Conservation (phyloP, 2,888 invertebrate genomes). For the Nyleta sp. region DNA sequence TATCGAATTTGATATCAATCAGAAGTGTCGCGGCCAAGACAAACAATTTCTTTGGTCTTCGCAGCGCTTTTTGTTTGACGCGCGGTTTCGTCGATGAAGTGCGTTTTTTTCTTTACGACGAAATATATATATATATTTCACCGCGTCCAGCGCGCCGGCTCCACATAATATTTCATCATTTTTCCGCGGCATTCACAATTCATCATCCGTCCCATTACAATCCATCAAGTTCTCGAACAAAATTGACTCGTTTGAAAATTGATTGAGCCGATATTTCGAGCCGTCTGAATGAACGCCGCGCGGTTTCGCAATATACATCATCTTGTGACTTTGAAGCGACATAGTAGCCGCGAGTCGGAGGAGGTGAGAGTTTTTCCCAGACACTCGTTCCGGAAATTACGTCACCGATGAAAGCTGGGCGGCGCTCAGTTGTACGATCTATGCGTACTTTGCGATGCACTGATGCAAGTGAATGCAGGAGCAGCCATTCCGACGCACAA, state of each 20-base stretch:
- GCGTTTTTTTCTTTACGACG: too few relatives aligned
- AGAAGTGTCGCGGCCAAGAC: too few relatives aligned
- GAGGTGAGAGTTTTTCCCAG: constrained; percentile 71
- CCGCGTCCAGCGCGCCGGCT: too few relatives aligned
- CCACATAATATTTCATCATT: constrained; percentile 24
- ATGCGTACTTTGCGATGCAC: constrained; percentile 38
- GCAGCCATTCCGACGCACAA: constrained; percentile 29
- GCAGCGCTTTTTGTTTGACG: too few relatives aligned
- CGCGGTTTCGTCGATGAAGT: too few relatives aligned
- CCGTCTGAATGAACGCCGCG: constrained; percentile 19
- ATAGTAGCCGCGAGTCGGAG: constrained; percentile 8
- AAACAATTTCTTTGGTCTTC: too few relatives aligned
- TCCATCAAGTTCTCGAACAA: constrained; percentile 3
- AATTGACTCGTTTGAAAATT: constrained; percentile 13
- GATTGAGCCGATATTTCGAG: constrained; percentile 1
- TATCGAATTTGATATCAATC: too few relatives aligned
- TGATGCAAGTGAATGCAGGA: constrained; percentile 25
- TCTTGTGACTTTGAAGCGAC: constrained; percentile 36
- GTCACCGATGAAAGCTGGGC: constrained; percentile 71
- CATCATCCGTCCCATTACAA: not conserved
- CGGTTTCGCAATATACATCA: constrained; percentile 33
- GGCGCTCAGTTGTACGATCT: constrained; percentile 37
- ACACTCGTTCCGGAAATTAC: constrained; percentile 70
- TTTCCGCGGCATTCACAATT: constrained; percentile 3
- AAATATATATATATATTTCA: too few relatives aligned